phyloP scores from a whole-genome alignment of 2,888 invertebrate genomes.

The Biston stratarius region DNA sequence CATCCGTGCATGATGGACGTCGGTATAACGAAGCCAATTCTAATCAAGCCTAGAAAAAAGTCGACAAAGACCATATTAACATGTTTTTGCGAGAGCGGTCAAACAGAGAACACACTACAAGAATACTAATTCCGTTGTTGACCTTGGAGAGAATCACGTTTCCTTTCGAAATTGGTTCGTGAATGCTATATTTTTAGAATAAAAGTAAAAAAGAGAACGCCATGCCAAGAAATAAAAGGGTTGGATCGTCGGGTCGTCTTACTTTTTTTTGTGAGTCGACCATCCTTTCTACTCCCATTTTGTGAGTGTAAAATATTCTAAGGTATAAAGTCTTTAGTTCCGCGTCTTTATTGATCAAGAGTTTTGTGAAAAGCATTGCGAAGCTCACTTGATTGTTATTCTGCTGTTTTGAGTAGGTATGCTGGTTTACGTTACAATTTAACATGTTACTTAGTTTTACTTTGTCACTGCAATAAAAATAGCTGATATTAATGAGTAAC shows the following conservation, averaged over 20 bases:
- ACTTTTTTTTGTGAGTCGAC: slow-evolving; percentile 73
- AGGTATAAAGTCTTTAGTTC: slow-evolving; percentile 57
- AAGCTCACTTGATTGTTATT: slow-evolving; percentile 25
- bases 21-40: slow-evolving; percentile 56
- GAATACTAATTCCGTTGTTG: slow-evolving; percentile 83
- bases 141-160: slow-evolving; percentile 85
- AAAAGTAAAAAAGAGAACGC: slow-evolving; percentile 80
- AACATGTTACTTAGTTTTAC: neutral
- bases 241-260: slow-evolving; percentile 73
- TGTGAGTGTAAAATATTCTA: slow-evolving; percentile 55
- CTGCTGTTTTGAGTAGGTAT: slow-evolving; percentile 7
- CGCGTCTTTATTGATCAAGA: slow-evolving; percentile 53
- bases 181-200: slow-evolving; percentile 85
- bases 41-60: slow-evolving; percentile 78
- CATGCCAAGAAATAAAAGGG: slow-evolving; percentile 77
- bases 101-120: slow-evolving; percentile 77
- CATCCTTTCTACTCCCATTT: slow-evolving; percentile 71
- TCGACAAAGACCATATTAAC: slow-evolving; percentile 74
- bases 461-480: neutral
- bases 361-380: slow-evolving; percentile 14
- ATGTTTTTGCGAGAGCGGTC: slow-evolving; percentile 82
- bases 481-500: neutral
- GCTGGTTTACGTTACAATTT: slow-evolving; percentile 16
- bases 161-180: slow-evolving; percentile 86
- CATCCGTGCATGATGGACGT: neutral